Conservation (phyloP, 2,113 vertebrate genomes). For the Cryptotis parvus region DNA sequence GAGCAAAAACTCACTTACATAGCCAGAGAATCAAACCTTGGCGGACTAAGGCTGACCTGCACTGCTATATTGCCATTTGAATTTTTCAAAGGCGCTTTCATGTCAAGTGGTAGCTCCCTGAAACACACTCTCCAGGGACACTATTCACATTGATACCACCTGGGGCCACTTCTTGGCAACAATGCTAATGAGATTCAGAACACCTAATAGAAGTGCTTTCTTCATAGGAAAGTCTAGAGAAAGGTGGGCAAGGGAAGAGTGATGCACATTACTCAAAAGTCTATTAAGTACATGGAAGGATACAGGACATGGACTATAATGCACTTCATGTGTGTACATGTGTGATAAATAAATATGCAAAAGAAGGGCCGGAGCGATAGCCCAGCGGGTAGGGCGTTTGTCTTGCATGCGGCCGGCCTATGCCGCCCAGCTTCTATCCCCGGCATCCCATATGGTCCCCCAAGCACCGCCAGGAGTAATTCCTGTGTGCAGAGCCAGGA, state of each 20-base stretch:
- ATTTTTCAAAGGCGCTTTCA: conserved; percentile 16
- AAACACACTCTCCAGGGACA: background rate
- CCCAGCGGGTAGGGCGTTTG: too few species aligned
- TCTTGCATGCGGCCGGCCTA: too few species aligned
- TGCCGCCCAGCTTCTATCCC: too few species aligned
- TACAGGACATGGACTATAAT: background rate
- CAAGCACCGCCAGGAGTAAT: too few species aligned
- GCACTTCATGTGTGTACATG: background rate
- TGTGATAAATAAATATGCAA: background rate
- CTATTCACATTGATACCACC: background rate
- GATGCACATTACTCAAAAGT: background rate
- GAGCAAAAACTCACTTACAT: background rate
- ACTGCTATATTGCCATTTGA: background rate
- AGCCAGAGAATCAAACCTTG: background rate
- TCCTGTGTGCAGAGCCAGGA: too few species aligned
- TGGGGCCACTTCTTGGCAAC: background rate
- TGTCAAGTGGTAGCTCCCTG: background rate
- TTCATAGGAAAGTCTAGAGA: background rate
- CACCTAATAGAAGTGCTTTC: background rate
- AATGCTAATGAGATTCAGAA: conserved; percentile 16
- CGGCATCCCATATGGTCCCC: too few species aligned
- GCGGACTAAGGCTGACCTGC: background rate
- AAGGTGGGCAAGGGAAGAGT: background rate
- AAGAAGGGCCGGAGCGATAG: too few species aligned
- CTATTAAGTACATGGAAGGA: background rate